Base-by-base conservation (phyloP, 1,140 invertebrate species). In the Lasioglossum baleicum region DNA sequence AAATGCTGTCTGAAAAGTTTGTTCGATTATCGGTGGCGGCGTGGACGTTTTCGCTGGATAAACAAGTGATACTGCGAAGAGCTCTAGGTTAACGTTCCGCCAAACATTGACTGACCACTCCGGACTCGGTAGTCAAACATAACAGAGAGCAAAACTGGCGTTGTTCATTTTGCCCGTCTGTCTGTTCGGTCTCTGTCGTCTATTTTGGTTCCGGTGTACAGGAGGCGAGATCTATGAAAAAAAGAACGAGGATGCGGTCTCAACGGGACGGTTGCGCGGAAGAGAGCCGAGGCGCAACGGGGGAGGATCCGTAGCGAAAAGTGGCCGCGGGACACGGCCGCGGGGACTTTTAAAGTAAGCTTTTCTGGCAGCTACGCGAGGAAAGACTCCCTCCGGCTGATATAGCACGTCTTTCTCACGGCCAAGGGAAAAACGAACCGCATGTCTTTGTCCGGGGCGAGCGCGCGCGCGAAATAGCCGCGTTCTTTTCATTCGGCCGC, bases 341-440 rank as follows among this genome's bases (percentile, higher is more conserved):
- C 40, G 8, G 56, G 31, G 42, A 77, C 20, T 61, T 69, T 77
- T 70, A 51, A 77, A 76, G 42, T 61, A 51, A 70, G 56, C 75
- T 70, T 70, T 42, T 6, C 56, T 31, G 17, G 15, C 31, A 7
- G 10, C 56, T 70, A 20, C 20, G 58, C 66, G 65, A 60, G 17
- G 26, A 48, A 5, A 51, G 40, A 61, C 20, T 51, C 17, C 40
- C 53, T 31, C 35, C 35, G 44, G n/a, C 22, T 48, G 65, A 60
- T 35, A 22, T 17, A 22, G 7, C 2, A 44, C 5, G 48, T 42
- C 26, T 31, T 51, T 70, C 31, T 70, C 22, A 40, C 42, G 66
- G 44, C 22, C 42, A 31, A 31, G 42, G 44, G 35, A 26, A 31
- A 40, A 35, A 11, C 15, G 26, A 42, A 15, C 44, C 56, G n/a